Evolutionary conservation across 2,888 invertebrate species (phyloP), one percentile per base, ranked within the genome.

Genomic region (Anaspis maculata): DNA sequence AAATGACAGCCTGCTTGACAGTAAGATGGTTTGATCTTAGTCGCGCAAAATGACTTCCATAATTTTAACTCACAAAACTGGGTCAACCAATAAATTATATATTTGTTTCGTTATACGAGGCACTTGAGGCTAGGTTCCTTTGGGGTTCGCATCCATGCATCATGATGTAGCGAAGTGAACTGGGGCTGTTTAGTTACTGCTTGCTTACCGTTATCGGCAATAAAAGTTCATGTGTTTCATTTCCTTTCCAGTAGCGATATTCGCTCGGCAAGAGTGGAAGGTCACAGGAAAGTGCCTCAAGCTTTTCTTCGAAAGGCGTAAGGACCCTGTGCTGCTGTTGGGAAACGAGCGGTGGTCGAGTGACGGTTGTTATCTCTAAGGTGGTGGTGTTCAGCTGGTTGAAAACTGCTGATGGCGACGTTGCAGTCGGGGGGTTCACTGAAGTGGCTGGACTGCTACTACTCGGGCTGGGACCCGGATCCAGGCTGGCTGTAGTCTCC

Each of bases 151-250:
- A n/a, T n/a, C n/a, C n/a, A n/a, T n/a, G n/a, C n/a, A n/a, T n/a
- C n/a, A n/a, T n/a, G n/a, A n/a, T n/a, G n/a, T n/a, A n/a, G n/a
- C n/a, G n/a, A n/a, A n/a, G n/a, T n/a, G n/a, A n/a, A n/a, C n/a
- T n/a, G n/a, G n/a, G n/a, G n/a, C n/a, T n/a, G n/a, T n/a, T n/a
- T n/a, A n/a, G n/a, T n/a, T n/a, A n/a, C n/a, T n/a, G 19, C 19
- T 5, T 31, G 68, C 74, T 76, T 67, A 80, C 80, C 70, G 71
- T 74, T 57, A 76, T 70, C 13, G 80, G 79, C 33, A 81, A 65
- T 51, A 74, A 71, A 47, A 80, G 67, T 57, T 81, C 79, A 54
- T 79, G 80, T 10, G 80, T 81, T 59, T 80, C 79, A 56, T 80
- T 80, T 51, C 78, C 78, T 27, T 79, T 73, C 80, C 80, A 80